Evolutionary conservation across 2,888 invertebrate species (phyloP).

Genomic region (Perithous albicinctus): DNA sequence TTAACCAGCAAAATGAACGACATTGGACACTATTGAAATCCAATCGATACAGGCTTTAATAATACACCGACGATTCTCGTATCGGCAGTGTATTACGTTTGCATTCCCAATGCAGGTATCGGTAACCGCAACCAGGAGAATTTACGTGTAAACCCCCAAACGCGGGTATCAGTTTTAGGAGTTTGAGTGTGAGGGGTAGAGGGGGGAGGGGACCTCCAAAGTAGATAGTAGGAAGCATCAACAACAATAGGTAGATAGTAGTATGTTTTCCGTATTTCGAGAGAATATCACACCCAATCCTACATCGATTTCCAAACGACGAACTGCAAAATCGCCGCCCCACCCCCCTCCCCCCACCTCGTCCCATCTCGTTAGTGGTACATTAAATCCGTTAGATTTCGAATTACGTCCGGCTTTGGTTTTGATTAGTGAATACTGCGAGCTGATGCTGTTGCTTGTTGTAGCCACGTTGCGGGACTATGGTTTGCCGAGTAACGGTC

Average conservation of each 20-base stretch:
- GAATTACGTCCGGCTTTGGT: slow-evolving; percentile 67
- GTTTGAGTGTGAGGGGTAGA: too few species aligned
- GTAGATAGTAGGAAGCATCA: neutral
- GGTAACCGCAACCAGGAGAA: neutral
- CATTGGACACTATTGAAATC: neutral
- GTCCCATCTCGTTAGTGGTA: slow-evolving; percentile 36
- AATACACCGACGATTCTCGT: neutral
- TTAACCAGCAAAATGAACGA: neutral
- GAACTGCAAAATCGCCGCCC: too few species aligned
- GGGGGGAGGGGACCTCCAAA: neutral
- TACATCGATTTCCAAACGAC: neutral
- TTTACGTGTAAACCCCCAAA: slow-evolving; percentile 7
- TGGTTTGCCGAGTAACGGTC: slow-evolving; percentile 15
- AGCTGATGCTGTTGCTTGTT: slow-evolving; percentile 7
- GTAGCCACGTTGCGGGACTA: slow-evolving; percentile 26
- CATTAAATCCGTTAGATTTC: slow-evolving; percentile 71
- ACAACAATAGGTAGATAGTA: neutral
- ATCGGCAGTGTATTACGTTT: neutral
- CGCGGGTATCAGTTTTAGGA: slow-evolving; percentile 1
- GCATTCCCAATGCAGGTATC: slow-evolving; percentile 2
- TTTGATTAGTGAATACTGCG: slow-evolving; percentile 66
- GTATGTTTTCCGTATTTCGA: slow-evolving; percentile 18
- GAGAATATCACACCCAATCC: neutral
- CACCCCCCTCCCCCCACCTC: too few species aligned
- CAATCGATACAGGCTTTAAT: neutral